A percentile compares a stretch with the other conserved stretches of the same genome.
Evolutionary conservation across 2,888 invertebrate genomes (phyloP).

Genomic region (Himalopsyche anomala): DNA sequence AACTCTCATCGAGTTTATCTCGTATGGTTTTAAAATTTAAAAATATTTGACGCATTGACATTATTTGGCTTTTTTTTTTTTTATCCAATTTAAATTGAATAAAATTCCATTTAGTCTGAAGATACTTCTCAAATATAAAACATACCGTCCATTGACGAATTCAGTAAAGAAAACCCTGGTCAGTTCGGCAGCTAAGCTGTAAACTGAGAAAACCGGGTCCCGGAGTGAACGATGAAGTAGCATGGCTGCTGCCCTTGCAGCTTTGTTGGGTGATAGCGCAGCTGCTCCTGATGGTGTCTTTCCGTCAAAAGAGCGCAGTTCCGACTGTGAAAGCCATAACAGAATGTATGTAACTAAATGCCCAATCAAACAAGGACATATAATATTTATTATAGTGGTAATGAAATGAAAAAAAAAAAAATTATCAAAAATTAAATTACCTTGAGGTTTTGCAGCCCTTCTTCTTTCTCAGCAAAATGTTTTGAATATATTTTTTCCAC

Average conservation of each 20-base stretch:
- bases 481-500: conserved; percentile 94
- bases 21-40: too few relatives aligned
- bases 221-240: conserved; percentile 87
- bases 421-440: conserved; percentile 45
- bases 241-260: conserved; percentile 87
- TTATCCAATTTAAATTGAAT: too few relatives aligned
- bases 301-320: conserved; percentile 71
- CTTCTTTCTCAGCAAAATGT: conserved; percentile 92
- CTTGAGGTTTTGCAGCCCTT: conserved; percentile 83
- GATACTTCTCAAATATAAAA: conserved; percentile 58
- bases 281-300: conserved; percentile 69
- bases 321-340: conserved; percentile 68
- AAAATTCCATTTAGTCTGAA: too few relatives aligned
- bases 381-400: too few relatives aligned
- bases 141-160: conserved; percentile 87
- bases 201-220: conserved; percentile 93
- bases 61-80: too few relatives aligned
- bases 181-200: conserved; percentile 89
- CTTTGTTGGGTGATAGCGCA: conserved; percentile 82
- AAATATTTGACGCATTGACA: too few relatives aligned
- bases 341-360: too few relatives aligned
- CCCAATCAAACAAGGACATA: too few relatives aligned
- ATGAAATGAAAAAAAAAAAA: not conserved
- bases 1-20: too few relatives aligned
- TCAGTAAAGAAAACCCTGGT: conserved; percentile 88